Evolutionary conservation across 2,888 invertebrate genomes (phyloP).

Genomic region (Brassicogethes aeneus): DNA sequence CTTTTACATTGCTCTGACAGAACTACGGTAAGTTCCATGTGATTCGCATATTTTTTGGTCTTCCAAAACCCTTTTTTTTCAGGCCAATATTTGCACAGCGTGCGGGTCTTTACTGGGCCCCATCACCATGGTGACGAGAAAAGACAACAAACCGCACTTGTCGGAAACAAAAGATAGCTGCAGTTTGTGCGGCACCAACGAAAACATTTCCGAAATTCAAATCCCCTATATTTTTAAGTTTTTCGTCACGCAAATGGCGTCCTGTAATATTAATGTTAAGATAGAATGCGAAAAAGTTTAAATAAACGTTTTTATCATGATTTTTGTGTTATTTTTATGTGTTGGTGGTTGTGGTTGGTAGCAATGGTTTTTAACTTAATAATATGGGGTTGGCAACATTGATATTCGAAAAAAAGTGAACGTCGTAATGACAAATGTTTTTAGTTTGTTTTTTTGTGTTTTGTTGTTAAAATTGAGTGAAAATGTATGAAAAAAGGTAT

Average conservation of each 20-base stretch:
- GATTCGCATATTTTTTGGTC: neutral
- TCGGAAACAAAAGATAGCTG: slow-evolving; percentile 49
- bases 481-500: too few species aligned
- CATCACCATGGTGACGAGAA: slow-evolving; percentile 45
- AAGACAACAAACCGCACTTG: slow-evolving; percentile 32
- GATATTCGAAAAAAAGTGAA: too few species aligned
- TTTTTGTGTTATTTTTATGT: too few species aligned
- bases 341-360: too few species aligned
- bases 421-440: too few species aligned
- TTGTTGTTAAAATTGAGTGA: too few species aligned
- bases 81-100: slow-evolving; percentile 62
- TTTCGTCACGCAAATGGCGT: slow-evolving; percentile 81
- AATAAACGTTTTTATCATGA: too few species aligned
- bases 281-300: slow-evolving; percentile 44
- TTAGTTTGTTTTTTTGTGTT: too few species aligned
- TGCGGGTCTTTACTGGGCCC: slow-evolving; percentile 83
- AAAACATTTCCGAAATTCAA: slow-evolving; percentile 55
- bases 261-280: slow-evolving; percentile 82
- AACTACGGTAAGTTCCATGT: slow-evolving; percentile 55
- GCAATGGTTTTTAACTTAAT: too few species aligned
- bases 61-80: slow-evolving; percentile 20
- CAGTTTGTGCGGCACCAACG: slow-evolving; percentile 54
- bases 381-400: too few species aligned
- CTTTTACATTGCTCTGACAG: slow-evolving; percentile 91
- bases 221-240: slow-evolving; percentile 88